Conservation (phyloP, 2,113 vertebrate species). For the Bos indicus region DNA sequence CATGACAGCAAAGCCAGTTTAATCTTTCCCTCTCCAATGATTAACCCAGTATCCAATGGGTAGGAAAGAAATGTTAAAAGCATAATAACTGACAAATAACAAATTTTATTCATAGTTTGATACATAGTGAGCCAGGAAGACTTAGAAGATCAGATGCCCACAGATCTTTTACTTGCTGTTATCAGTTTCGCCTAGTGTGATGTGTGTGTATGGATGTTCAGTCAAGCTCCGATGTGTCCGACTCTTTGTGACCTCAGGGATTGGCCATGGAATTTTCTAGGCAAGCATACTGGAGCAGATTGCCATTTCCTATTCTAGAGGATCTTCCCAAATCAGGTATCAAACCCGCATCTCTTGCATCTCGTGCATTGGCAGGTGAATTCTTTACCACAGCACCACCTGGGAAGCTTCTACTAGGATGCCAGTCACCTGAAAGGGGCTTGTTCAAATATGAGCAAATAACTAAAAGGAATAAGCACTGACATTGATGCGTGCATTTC, state of each 20-base stretch:
- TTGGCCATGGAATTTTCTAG: neutral
- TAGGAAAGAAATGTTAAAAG: neutral
- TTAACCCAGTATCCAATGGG: neutral
- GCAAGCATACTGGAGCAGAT: neutral
- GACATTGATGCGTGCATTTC: neutral
- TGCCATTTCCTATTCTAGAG: neutral
- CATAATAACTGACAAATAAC: neutral
- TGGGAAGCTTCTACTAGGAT: neutral
- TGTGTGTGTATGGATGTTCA: neutral
- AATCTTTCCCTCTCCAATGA: neutral
- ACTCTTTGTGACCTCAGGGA: neutral
- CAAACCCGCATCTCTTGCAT: neutral
- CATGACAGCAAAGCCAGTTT: neutral
- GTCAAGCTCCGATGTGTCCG: neutral
- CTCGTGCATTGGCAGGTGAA: rapidly evolving
- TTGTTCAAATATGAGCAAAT: neutral
- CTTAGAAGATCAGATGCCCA: neutral
- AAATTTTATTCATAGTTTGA: neutral
- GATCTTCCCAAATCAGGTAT: neutral
- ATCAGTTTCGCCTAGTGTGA: neutral
- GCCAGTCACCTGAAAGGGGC: neutral
- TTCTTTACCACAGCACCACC: neutral
- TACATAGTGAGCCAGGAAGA: neutral
- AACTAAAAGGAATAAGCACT: neutral
- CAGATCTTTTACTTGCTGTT: neutral